A percentile compares a stretch with the other conserved stretches of the same genome.
Evolutionary conservation across 2,113 vertebrate genomes (phyloP).

Genomic region (Petrocephalus zakoni): DNA sequence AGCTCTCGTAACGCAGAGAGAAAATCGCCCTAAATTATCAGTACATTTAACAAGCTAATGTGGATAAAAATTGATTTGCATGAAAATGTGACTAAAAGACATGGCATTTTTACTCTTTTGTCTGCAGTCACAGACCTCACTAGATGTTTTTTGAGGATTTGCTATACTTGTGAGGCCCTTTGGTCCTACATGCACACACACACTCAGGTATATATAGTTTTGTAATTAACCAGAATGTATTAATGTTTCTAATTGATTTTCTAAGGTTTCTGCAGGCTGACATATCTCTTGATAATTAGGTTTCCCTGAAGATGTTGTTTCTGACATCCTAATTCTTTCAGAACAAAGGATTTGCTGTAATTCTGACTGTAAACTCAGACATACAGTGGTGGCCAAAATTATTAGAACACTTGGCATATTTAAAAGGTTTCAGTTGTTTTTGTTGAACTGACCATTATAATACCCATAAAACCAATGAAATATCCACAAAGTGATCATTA

Average conservation of each 20-base stretch:
- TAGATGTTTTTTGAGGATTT: too few relatives aligned
- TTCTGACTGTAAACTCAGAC: background rate
- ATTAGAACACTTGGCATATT: too few relatives aligned
- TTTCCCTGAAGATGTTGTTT: background rate
- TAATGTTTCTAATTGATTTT: constrained; percentile 3
- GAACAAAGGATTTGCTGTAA: constrained; percentile 22
- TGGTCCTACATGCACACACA: too few relatives aligned
- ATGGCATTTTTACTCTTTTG: too few relatives aligned
- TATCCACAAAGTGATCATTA: too few relatives aligned
- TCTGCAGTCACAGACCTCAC: too few relatives aligned
- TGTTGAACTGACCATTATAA: too few relatives aligned
- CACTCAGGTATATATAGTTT: background rate
- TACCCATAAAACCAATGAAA: too few relatives aligned
- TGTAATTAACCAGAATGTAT: constrained; percentile 7
- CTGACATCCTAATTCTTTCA: constrained; percentile 26
- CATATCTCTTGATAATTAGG: background rate
- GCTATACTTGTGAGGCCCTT: too few relatives aligned
- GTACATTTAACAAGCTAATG: constrained; percentile 31
- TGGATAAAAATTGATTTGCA: constrained; percentile 10
- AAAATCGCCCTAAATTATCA: constrained; percentile 29
- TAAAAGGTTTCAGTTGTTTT: too few relatives aligned
- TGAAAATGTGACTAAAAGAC: background rate
- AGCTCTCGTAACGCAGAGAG: background rate
- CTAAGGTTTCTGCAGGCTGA: background rate
- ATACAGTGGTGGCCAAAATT: too few relatives aligned